Percentiles rank a stretch among this genome's conserved stretches.
Evolutionary conservation across 2,888 invertebrate genomes (phyloP).

Genomic region (Cataglyphis rosenhaueri): DNA sequence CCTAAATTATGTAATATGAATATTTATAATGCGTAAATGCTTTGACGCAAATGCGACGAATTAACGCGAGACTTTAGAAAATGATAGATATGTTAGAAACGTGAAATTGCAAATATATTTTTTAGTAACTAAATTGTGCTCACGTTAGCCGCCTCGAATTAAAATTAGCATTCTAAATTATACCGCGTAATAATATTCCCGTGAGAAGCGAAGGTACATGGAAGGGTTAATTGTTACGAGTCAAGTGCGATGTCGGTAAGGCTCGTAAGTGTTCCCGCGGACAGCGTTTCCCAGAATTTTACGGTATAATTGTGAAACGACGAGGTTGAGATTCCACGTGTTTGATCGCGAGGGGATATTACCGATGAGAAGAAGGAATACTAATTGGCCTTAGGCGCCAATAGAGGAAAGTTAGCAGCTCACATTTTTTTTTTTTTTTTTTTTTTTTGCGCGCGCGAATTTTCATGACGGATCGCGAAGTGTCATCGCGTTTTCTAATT

Average conservation of each 20-base stretch:
- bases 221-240: constrained; percentile 29
- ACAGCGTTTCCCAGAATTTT: constrained; percentile 26
- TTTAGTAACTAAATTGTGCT: not conserved
- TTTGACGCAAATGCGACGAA: not conserved
- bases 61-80: not conserved
- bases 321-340: not conserved
- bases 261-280: constrained; percentile 5
- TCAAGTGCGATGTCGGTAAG: not conserved
- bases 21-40: not conserved
- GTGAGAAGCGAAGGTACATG: constrained; percentile 14
- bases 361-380: not conserved
- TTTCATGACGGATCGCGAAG: constrained; percentile 2
- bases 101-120: not conserved
- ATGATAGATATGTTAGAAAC: not conserved
- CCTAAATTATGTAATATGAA: not conserved
- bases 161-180: constrained; percentile 34
- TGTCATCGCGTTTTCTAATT: constrained; percentile 18
- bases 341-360: constrained; percentile 13
- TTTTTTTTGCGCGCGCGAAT: not conserved
- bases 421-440: too few relatives aligned
- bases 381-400: constrained; percentile 23
- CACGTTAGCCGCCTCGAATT: constrained; percentile 14
- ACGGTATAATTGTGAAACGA: not conserved
- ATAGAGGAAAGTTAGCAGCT: constrained; percentile 16
- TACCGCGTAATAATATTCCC: constrained; percentile 27